phyloP scores from a whole-genome alignment of 1,140 invertebrate species.

The Papilio polyxenes region DNA sequence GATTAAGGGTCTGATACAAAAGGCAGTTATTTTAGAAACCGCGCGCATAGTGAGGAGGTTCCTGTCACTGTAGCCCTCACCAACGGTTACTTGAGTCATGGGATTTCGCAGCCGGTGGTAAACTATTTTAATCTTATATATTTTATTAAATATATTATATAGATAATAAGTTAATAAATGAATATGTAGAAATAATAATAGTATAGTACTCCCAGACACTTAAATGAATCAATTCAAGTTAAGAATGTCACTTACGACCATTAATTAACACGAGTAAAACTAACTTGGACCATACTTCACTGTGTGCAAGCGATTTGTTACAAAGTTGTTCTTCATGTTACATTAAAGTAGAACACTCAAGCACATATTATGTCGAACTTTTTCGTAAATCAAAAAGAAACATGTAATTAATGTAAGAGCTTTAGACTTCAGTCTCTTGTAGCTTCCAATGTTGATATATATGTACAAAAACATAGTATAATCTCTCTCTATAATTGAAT shows the following conservation, averaged over 20 bases:
- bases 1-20: too few species aligned
- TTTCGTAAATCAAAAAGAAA: background rate
- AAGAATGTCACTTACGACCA: background rate
- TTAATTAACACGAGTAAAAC: slow-evolving; percentile 6
- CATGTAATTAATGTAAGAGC: background rate
- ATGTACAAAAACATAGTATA: background rate
- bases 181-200: too few species aligned
- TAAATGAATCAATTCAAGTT: background rate
- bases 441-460: background rate
- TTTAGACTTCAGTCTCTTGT: background rate
- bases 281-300: slow-evolving; percentile 4
- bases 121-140: too few species aligned
- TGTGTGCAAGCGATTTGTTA: background rate
- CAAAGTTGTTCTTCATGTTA: background rate
- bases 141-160: too few species aligned
- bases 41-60: too few species aligned
- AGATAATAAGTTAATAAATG: too few species aligned
- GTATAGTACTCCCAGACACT: background rate
- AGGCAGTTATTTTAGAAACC: too few species aligned
- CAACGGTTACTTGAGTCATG: too few species aligned
- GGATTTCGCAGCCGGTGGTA: too few species aligned
- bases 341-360: background rate
- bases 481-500: too few species aligned
- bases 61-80: too few species aligned
- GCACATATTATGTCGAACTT: background rate